Evolutionary conservation across 2,888 invertebrate genomes (phyloP).

Genomic region (Meta bourneti): DNA sequence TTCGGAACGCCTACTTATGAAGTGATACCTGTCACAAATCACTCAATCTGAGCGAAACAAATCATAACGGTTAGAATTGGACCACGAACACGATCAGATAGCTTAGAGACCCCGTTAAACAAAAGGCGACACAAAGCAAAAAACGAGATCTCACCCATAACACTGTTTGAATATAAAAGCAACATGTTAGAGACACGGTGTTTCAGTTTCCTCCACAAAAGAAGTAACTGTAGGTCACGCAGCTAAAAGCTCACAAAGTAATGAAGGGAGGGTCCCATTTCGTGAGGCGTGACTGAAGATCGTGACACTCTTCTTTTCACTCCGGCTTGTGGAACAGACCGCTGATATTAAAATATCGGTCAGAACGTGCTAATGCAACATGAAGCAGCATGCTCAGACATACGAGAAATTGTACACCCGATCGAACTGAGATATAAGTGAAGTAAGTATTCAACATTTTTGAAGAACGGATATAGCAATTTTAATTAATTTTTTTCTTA

Average conservation of each 20-base stretch:
- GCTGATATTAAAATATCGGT: slow-evolving; percentile 48
- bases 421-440: not conserved
- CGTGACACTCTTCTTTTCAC: slow-evolving; percentile 59
- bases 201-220: not conserved
- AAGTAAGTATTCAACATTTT: too few relatives aligned
- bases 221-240: slow-evolving; percentile 7
- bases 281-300: slow-evolving; percentile 59
- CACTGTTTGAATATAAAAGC: too few relatives aligned
- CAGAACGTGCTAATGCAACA: slow-evolving; percentile 21
- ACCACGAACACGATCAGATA: not conserved
- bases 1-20: not conserved
- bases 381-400: not conserved
- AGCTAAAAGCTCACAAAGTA: not conserved
- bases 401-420: not conserved
- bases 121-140: too few relatives aligned
- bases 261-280: slow-evolving; percentile 44
- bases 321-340: not conserved
- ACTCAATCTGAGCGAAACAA: not conserved
- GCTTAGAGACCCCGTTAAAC: not conserved
- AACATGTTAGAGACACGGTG: not conserved
- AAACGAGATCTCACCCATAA: too few relatives aligned
- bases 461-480: too few relatives aligned
- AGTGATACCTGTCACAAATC: not conserved
- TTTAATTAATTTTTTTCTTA: too few relatives aligned
- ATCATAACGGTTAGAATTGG: not conserved